Evolutionary conservation across 2,797 vertebrate genomes (phyloP), one percentile per base, ranked within the genome.

Genomic region (Tokudaia muenninki): DNA sequence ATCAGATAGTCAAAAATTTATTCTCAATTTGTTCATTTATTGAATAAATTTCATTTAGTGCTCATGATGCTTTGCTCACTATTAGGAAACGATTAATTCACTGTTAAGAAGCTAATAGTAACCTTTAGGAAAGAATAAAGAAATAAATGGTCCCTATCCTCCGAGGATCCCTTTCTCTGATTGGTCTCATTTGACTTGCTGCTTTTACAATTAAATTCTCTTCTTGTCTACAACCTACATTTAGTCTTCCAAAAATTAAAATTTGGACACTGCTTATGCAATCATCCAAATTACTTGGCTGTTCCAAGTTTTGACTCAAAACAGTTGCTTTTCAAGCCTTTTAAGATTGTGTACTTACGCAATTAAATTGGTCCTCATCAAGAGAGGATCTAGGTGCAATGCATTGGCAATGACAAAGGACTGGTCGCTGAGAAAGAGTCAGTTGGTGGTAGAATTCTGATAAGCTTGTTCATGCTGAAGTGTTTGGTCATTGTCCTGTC

Each of bases 281-380:
- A 72, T 95, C 47, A 91, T 92, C 80, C 80, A 94, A 96, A 94
- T 34, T 90, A 21, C 72, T 94, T 79, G 83, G 24, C 22, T 80
- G n/a, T 86, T 97, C 92, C 93, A 97, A 93, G 22, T 91, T 95
- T 96, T 97, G 47, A 95, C 74, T 97, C 92, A 97, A 74, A 95
- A 61, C 41, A 95, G 74, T 97, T 96, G 72, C 55, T 88, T 96
- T 97, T 95, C 74, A 77, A 97, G 70, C 59, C 61, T 90, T 34
- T 92, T 96, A 93, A 86, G 77, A 88, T 61, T 96, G n/a, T 52
- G 29, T 72, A 78, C 47, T 94, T 87, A 83, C 6, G 82, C 83
- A 94, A 94, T 95, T 92, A 95, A 95, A 96, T 84, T 81, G 78
- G 16, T 94, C 87, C 94, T 63, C 91, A 78, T 92, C 91, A 95